A percentile compares a stretch with the other conserved stretches of the same genome.
These are phyloP conservation scores for Acyrthosiphon pisum DNA, from an alignment of 1,140 invertebrate species.

Conservation along the genomic window DNA sequence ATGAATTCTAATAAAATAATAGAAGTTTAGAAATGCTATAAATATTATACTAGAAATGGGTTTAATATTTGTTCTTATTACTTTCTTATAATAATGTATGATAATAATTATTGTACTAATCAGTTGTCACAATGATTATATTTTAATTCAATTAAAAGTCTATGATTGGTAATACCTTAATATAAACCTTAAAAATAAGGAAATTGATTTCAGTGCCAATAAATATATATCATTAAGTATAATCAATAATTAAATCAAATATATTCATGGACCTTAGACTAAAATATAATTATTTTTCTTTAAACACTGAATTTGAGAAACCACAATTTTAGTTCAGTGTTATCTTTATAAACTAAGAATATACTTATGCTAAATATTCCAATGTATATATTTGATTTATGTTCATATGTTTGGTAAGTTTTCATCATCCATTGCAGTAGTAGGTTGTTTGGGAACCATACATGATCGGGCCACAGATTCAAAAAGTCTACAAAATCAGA, in stretches of 20 bases:
- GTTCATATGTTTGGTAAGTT: slow-evolving; percentile 37
- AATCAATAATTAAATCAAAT: slow-evolving; percentile 9
- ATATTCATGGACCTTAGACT: neutral
- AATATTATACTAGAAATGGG: neutral
- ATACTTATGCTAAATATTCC: neutral
- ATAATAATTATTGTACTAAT: slow-evolving; percentile 2
- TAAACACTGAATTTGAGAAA: neutral
- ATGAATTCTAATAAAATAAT: neutral
- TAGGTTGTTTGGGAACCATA: slow-evolving; percentile 71
- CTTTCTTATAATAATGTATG: neutral
- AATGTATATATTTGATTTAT: neutral
- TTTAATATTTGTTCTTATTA: slow-evolving; percentile 19
- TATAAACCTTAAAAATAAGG: neutral
- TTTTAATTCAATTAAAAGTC: neutral
- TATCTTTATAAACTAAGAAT: neutral
- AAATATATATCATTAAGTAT: neutral
- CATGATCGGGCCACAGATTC: slow-evolving; percentile 93
- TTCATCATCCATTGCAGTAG: neutral
- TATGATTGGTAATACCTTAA: neutral
- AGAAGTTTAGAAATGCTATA: neutral
- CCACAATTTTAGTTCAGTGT: neutral
- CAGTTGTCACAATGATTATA: slow-evolving; percentile 3
- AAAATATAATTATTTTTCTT: neutral
- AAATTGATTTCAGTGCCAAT: neutral
- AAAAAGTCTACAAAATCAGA: slow-evolving; percentile 74